Percentiles rank a stretch among this genome's conserved stretches.
Evolutionary conservation across 2,797 vertebrate genomes (phyloP).

Genomic region (Acrocephalus scirpaceus): DNA sequence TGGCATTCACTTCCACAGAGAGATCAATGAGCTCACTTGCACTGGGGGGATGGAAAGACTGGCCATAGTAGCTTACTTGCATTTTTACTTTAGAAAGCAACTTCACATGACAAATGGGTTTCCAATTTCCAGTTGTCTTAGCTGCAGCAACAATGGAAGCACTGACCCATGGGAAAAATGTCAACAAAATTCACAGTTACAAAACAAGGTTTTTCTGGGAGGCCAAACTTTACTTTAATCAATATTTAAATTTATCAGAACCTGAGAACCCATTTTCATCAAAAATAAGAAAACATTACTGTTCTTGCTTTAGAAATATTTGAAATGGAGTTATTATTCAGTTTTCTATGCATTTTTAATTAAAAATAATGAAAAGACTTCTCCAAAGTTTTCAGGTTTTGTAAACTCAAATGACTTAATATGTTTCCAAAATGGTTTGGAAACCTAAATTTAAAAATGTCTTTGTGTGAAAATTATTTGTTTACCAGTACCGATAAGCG

Average conservation of each 20-base stretch:
- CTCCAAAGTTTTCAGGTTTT: background rate
- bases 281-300: background rate
- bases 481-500: background rate
- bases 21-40: background rate
- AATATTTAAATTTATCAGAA: background rate
- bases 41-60: background rate
- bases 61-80: background rate
- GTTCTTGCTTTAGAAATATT: background rate
- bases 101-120: conserved; percentile 25
- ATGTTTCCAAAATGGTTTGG: background rate
- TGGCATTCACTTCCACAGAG: background rate
- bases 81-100: conserved; percentile 11
- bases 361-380: background rate
- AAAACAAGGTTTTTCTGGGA: background rate
- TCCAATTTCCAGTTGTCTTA: conserved; percentile 35
- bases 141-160: background rate
- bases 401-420: background rate
- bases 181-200: background rate
- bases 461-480: background rate
- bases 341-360: background rate
- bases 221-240: background rate
- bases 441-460: background rate
- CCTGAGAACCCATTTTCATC: background rate
- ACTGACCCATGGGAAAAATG: conserved; percentile 5
- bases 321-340: background rate